Percentiles rank a stretch among this genome's conserved stretches.
These are phyloP conservation scores for Rhinoderma darwinii DNA, from an alignment of 2,113 vertebrate genomes.

Conservation along the genomic window DNA sequence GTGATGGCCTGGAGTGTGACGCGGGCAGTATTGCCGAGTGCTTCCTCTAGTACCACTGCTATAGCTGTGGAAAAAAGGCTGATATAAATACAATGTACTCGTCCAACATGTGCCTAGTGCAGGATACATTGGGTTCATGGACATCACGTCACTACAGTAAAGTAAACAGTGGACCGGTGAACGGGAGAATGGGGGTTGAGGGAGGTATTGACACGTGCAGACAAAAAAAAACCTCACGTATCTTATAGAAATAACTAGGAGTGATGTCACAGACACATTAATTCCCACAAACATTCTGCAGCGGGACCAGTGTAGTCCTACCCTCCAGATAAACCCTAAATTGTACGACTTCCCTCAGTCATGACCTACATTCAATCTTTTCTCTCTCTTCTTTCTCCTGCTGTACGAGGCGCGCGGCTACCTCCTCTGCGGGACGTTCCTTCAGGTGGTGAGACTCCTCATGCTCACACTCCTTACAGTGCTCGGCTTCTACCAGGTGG, in stretches of 20 bases:
- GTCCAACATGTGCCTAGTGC: no score
- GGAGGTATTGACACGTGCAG: no score
- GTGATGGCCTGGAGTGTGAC: constrained; percentile 84
- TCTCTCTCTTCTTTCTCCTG: constrained; percentile 86
- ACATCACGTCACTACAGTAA: no score
- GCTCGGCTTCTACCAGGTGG: constrained; percentile 62
- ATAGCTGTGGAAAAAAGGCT: constrained; percentile 72
- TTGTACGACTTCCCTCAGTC: no score
- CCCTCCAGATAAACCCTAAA: background rate
- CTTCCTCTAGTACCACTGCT: constrained; percentile 79
- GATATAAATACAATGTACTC: background rate
- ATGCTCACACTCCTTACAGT: constrained; percentile 68
- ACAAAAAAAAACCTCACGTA: no score
- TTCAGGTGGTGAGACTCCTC: constrained; percentile 65
- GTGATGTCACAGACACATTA: no score
- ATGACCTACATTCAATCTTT: constrained; percentile 74
- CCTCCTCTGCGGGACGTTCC: constrained; percentile 85
- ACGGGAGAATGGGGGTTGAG: no score
- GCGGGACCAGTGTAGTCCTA: background rate
- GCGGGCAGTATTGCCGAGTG: constrained; percentile 78
- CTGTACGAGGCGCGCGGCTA: constrained; percentile 83
- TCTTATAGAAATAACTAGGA: no score
- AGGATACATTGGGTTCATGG: background rate
- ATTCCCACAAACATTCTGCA: no score
- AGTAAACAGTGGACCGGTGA: no score